Evolutionary conservation across 2,888 invertebrate genomes (phyloP).

Genomic region (Hyposoter dolosus): DNA sequence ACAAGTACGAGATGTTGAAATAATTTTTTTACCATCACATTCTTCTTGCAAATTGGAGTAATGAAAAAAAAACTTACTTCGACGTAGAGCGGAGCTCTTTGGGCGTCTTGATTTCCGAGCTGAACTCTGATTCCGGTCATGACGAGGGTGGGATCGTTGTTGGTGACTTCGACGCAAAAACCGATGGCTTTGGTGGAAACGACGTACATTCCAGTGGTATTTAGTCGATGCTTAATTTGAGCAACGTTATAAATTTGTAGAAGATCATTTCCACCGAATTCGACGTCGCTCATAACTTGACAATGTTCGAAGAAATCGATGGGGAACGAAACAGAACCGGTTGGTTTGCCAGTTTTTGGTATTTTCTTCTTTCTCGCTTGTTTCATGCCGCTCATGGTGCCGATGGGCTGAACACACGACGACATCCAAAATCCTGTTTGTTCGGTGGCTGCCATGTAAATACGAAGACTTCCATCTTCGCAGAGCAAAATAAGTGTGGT

Average conservation of each 20-base stretch:
- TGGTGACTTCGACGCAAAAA: constrained; percentile 94
- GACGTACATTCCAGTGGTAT: constrained; percentile 95
- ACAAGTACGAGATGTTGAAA: neutral
- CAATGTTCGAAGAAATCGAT: constrained; percentile 99
- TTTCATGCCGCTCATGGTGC: constrained; percentile 88
- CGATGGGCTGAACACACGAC: constrained; percentile 88
- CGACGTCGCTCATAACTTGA: constrained; percentile 95
- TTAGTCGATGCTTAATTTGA: constrained; percentile 96
- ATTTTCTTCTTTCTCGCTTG: constrained; percentile 87
- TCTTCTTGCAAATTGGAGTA: neutral
- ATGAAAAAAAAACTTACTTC: constrained; percentile 86
- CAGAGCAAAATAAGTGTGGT: constrained; percentile 97
- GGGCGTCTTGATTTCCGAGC: constrained; percentile 93
- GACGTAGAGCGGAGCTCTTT: constrained; percentile 91
- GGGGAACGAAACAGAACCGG: constrained; percentile 92
- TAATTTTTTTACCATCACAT: neutral
- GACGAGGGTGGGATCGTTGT: constrained; percentile 94
- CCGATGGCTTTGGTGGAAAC: constrained; percentile 96
- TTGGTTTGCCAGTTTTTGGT: constrained; percentile 87
- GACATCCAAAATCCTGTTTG: constrained; percentile 91
- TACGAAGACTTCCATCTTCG: constrained; percentile 97
- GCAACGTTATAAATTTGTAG: constrained; percentile 97
- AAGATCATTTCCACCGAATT: constrained; percentile 97
- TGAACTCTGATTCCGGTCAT: constrained; percentile 95
- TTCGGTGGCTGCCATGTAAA: constrained; percentile 96